phyloP scores from a whole-genome alignment of 2,797 vertebrate species.

The Galago senegalensis region DNA sequence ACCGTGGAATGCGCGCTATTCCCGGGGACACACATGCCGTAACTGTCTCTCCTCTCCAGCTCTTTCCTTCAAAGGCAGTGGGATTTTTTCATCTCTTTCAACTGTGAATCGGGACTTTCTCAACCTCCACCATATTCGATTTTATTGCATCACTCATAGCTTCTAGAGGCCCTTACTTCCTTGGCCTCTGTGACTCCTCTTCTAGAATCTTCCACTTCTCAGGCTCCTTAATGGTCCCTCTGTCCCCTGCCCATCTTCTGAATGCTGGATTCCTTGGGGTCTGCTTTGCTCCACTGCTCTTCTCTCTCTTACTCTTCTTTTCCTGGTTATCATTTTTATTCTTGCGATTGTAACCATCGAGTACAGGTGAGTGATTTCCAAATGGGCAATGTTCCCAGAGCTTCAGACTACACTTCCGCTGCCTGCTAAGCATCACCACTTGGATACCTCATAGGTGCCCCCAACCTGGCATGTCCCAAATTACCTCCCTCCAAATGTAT shows the following conservation, averaged over 20 bases:
- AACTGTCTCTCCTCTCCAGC: neutral
- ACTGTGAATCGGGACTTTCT: neutral
- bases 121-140: neutral
- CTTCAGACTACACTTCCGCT: neutral
- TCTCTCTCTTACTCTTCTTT: neutral
- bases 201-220: neutral
- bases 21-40: neutral
- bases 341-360: accelerated
- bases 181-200: neutral
- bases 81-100: neutral
- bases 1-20: neutral
- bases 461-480: neutral
- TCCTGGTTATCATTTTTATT: neutral
- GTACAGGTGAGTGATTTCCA: neutral
- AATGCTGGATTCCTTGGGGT: neutral
- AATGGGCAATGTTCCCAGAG: neutral
- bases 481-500: neutral
- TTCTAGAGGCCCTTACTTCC: neutral
- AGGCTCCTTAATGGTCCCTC: neutral
- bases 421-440: neutral
- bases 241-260: no score
- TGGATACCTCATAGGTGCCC: neutral
- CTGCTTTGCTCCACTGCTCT: neutral
- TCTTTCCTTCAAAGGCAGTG: neutral
- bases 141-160: neutral